Evolutionary conservation across 1,140 invertebrate species (phyloP), one percentile per base, ranked within the genome.

Genomic region (Rhizoglyphus robini): DNA sequence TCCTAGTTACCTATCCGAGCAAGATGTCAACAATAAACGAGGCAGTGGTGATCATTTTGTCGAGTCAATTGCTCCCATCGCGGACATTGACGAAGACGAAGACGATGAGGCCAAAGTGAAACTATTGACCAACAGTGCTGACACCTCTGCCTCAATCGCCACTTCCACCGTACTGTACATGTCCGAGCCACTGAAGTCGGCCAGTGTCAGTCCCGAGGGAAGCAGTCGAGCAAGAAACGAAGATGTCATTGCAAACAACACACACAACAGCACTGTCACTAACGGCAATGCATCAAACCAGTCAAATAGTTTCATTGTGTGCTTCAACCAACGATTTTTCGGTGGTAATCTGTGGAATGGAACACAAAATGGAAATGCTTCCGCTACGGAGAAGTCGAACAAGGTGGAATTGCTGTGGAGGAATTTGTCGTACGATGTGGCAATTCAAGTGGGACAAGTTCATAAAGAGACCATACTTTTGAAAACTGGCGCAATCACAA

Each of bases 341-440:
- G 51, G 51, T 32, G 51, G 23, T 8, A 54, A 32, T 11, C 51
- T 8, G 8, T 54, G 8, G 8, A 54, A 54, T 23, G 51, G 51
- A 25, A 8, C 20, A 23, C 8, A 8, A 25, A 8, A 5, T 8
- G 8, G 8, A 8, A 32, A 54, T 54, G 51, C 8, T 23, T 8
- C 36, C 8, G 31, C 31, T 32, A 54, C 31, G 23, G 23, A 54
- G 8, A 20, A 20, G 8, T 32, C 51, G 31, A 54, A 54, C 8
- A 54, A 54, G 8, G 58, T 60, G n/a, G 58, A 60, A 46, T 27
- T 60, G 13, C 8, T 61, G n/a, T 58, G 54, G 51, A 32, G 36
- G 13, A 63, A 63, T 30, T 41, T 63, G 18, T 63, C 61, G 13
- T 63, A 63, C 27, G 2, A 3, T 5, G n/a, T 63, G 27, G 25